Conservation (phyloP, 2,888 invertebrate species). For the Eugnorisma glareosa region DNA sequence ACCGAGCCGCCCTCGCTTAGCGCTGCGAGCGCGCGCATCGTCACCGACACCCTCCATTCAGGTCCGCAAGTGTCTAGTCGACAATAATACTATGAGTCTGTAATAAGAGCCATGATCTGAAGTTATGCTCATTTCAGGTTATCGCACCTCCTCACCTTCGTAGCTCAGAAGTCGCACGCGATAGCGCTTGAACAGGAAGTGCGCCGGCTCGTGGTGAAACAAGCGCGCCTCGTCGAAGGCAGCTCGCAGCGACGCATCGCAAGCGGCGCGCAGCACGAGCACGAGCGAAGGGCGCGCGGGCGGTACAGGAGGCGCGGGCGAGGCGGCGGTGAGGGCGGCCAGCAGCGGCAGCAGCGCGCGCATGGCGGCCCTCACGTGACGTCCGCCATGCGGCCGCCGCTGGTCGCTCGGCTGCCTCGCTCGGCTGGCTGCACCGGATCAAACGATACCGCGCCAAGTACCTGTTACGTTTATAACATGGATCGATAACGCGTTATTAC, state of each 20-base stretch:
- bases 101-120: too few species aligned
- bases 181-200: slow-evolving; percentile 31
- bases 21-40: slow-evolving; percentile 72
- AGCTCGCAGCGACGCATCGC: slow-evolving; percentile 64
- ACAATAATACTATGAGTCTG: slow-evolving; percentile 17
- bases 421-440: slow-evolving; percentile 75
- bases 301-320: slow-evolving; percentile 42
- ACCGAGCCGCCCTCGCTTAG: slow-evolving; percentile 71
- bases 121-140: background rate
- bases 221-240: slow-evolving; percentile 64
- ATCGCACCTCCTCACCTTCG: slow-evolving; percentile 68
- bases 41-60: slow-evolving; percentile 72
- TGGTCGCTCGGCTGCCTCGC: slow-evolving; percentile 68
- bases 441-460: slow-evolving; percentile 66
- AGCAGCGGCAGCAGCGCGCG: slow-evolving; percentile 75
- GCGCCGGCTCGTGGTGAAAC: slow-evolving; percentile 59
- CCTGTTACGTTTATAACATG: slow-evolving; percentile 50
- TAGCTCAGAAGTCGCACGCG: slow-evolving; percentile 65
- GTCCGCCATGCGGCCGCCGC: slow-evolving; percentile 68
- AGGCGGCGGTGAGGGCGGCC: slow-evolving; percentile 68
- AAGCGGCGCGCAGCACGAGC: slow-evolving; percentile 80
- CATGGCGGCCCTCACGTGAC: slow-evolving; percentile 78
- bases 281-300: slow-evolving; percentile 58
- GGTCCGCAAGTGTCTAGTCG: slow-evolving; percentile 80
- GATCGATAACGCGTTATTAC: slow-evolving; percentile 41